phyloP scores from a whole-genome alignment of 2,113 vertebrate species.

The Isichthys henryi region DNA sequence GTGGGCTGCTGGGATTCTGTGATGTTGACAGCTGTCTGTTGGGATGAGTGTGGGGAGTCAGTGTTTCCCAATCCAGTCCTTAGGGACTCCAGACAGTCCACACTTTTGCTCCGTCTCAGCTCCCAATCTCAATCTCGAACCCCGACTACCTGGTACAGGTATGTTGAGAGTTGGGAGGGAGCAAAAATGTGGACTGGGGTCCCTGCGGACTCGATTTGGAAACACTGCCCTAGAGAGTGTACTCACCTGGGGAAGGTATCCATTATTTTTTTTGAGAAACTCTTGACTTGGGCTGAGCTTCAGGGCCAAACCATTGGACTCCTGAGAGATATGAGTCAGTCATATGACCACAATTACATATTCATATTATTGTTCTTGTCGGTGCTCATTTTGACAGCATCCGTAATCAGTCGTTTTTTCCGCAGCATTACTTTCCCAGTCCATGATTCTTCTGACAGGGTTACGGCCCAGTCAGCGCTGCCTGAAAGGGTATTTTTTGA shows the following conservation, averaged over 20 bases:
- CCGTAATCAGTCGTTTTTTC: neutral
- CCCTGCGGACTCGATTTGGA: neutral
- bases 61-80: neutral
- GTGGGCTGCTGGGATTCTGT: slow-evolving; percentile 48
- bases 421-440: neutral
- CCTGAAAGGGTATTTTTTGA: neutral
- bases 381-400: neutral
- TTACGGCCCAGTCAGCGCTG: neutral
- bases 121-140: neutral
- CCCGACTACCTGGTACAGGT: neutral
- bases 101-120: neutral
- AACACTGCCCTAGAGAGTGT: neutral
- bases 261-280: slow-evolving; percentile 55
- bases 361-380: neutral
- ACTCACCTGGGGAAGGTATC: slow-evolving; percentile 69
- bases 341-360: neutral
- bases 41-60: slow-evolving; percentile 27
- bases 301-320: slow-evolving; percentile 62
- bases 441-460: neutral
- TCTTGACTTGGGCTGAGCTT: slow-evolving; percentile 49
- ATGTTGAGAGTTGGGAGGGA: neutral
- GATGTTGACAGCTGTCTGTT: slow-evolving; percentile 62
- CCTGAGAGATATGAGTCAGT: slow-evolving; percentile 43
- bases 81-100: neutral
- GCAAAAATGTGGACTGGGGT: neutral